Evolutionary conservation across 2,113 vertebrate species (phyloP).

Genomic region (Passer montanus): DNA sequence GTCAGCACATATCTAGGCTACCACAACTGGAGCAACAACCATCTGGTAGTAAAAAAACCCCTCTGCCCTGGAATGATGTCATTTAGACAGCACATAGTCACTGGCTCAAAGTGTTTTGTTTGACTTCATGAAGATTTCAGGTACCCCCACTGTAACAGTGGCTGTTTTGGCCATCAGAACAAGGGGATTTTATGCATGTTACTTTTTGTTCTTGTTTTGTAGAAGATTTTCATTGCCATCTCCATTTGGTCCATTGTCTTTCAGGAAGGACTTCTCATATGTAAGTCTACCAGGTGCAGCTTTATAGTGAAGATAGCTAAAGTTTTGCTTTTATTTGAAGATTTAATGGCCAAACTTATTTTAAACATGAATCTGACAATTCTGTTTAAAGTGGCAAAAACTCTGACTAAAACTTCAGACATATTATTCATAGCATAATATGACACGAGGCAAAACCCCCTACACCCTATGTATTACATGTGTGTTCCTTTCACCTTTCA

Average conservation of each 20-base stretch:
- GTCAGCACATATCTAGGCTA: slow-evolving; percentile 50
- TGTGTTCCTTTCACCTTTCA: background rate
- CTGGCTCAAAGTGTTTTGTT: background rate
- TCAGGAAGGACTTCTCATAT: background rate
- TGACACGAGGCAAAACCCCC: background rate
- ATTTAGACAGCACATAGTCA: background rate
- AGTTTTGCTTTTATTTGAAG: background rate
- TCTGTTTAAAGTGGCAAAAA: background rate
- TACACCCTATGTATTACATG: background rate
- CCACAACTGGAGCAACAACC: background rate
- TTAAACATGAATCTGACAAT: background rate
- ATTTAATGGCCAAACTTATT: background rate
- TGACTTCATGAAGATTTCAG: background rate
- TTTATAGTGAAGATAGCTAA: background rate
- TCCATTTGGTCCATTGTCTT: background rate
- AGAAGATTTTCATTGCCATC: background rate
- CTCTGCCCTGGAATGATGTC: background rate
- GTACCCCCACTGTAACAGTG: background rate
- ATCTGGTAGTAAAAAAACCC: slow-evolving; percentile 57
- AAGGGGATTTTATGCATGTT: background rate
- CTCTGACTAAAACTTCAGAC: background rate
- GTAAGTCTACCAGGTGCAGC: background rate
- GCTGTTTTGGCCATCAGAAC: background rate
- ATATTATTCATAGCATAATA: background rate
- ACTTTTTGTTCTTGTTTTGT: background rate